These are phyloP conservation scores for Cebus imitator DNA, from an alignment of 2,113 vertebrate genomes.

Conservation along the genomic window DNA sequence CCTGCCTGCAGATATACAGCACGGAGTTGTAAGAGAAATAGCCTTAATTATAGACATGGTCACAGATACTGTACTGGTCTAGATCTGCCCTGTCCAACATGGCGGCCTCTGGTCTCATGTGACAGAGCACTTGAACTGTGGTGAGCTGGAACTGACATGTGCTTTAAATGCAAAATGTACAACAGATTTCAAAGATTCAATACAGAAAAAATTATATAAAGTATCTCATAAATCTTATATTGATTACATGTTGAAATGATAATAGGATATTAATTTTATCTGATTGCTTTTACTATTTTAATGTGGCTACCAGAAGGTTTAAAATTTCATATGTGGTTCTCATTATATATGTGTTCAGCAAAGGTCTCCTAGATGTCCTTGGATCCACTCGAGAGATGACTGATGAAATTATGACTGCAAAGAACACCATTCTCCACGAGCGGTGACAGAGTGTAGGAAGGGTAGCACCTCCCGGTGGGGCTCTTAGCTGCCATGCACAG, in stretches of 20 bases:
- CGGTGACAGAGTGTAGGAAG: neutral
- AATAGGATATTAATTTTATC: neutral
- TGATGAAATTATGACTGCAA: neutral
- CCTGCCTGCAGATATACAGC: neutral
- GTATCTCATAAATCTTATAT: neutral
- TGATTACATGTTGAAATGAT: neutral
- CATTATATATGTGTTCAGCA: neutral
- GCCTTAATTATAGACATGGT: neutral
- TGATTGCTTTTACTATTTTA: neutral
- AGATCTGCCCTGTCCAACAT: neutral
- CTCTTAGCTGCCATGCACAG: neutral
- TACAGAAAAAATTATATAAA: neutral
- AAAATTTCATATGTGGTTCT: neutral
- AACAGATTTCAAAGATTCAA: neutral
- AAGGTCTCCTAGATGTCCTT: neutral
- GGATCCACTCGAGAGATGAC: neutral
- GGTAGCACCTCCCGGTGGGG: neutral
- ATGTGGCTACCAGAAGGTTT: neutral
- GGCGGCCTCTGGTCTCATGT: rapidly evolving
- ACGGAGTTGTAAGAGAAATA: neutral
- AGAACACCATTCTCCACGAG: neutral
- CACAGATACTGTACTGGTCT: rapidly evolving
- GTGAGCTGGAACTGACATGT: neutral
- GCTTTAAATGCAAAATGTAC: neutral
- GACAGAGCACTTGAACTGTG: no score